A percentile compares a stretch with the other conserved stretches of the same genome.
These are phyloP conservation scores for Flexamia atlantica DNA, from an alignment of 2,888 invertebrate genomes.

Conservation along the genomic window DNA sequence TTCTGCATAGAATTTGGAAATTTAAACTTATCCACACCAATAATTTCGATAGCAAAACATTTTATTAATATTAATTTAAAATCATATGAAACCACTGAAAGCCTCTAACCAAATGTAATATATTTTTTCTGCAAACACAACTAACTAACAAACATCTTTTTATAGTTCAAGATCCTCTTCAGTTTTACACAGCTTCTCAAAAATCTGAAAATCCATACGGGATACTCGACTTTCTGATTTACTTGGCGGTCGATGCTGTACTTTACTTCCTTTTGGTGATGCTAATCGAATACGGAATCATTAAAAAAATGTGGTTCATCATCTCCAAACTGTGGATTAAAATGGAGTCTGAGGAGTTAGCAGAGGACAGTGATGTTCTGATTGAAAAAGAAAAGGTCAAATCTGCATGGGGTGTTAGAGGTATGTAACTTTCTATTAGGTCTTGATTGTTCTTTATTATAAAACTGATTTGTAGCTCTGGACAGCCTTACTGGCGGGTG, in stretches of 20 bases:
- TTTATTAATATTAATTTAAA: too few species aligned
- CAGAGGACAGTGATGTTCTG: constrained; percentile 27
- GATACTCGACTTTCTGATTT: constrained; percentile 66
- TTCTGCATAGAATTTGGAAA: too few species aligned
- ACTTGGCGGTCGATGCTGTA: constrained; percentile 66
- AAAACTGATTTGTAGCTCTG: too few species aligned
- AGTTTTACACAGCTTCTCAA: not conserved
- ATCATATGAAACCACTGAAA: too few species aligned
- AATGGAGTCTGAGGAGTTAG: not conserved
- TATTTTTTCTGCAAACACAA: too few species aligned
- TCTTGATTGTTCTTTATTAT: too few species aligned
- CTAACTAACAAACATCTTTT: not conserved
- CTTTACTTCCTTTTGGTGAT: constrained; percentile 67
- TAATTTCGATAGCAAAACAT: too few species aligned
- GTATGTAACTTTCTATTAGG: constrained; percentile 79
- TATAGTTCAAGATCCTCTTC: not conserved
- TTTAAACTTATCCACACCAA: too few species aligned
- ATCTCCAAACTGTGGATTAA: constrained; percentile 36
- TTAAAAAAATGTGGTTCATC: constrained; percentile 30
- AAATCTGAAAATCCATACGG: constrained; percentile 62
- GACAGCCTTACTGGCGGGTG: too few species aligned
- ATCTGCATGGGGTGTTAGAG: constrained; percentile 74
- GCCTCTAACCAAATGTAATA: too few species aligned
- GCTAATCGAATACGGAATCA: constrained; percentile 67
- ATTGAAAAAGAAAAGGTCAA: constrained; percentile 11